Evolutionary conservation across 2,113 vertebrate genomes (phyloP).

Genomic region (Panthera tigris): DNA sequence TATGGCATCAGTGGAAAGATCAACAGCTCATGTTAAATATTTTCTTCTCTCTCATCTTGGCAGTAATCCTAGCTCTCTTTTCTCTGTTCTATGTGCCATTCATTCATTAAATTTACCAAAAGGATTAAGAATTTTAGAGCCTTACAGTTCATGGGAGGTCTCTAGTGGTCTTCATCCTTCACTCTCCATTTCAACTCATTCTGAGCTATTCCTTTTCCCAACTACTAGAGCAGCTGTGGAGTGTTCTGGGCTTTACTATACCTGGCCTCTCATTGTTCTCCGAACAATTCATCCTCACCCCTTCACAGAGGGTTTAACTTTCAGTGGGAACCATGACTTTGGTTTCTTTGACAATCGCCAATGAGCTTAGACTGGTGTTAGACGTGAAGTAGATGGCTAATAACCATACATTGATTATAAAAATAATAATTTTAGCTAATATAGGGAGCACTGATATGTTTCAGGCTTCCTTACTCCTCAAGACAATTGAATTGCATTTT

Average conservation of each 20-base stretch:
- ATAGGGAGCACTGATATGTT: neutral
- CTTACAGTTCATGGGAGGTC: neutral
- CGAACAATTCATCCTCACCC: neutral
- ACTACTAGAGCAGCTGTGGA: neutral
- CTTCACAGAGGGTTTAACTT: neutral
- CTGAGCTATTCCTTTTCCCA: neutral
- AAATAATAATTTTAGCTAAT: neutral
- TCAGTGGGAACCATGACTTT: neutral
- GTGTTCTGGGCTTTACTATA: neutral
- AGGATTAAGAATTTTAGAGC: slow-evolving; percentile 7
- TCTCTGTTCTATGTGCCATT: slow-evolving; percentile 58
- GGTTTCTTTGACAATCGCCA: neutral
- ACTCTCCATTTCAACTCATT: neutral
- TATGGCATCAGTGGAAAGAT: slow-evolving; percentile 41
- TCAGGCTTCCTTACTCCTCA: neutral
- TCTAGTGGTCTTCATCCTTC: neutral
- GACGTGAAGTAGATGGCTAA: neutral
- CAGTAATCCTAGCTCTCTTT: slow-evolving; percentile 31
- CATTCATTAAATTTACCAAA: slow-evolving; percentile 69
- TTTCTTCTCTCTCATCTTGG: slow-evolving; percentile 55
- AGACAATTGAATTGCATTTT: neutral
- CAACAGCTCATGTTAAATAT: slow-evolving; percentile 46
- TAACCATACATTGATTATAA: neutral
- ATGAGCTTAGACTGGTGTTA: neutral
- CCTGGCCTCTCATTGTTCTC: neutral